Base-by-base conservation (phyloP, 2,113 vertebrate species). In the Notarius lentiginosus region DNA sequence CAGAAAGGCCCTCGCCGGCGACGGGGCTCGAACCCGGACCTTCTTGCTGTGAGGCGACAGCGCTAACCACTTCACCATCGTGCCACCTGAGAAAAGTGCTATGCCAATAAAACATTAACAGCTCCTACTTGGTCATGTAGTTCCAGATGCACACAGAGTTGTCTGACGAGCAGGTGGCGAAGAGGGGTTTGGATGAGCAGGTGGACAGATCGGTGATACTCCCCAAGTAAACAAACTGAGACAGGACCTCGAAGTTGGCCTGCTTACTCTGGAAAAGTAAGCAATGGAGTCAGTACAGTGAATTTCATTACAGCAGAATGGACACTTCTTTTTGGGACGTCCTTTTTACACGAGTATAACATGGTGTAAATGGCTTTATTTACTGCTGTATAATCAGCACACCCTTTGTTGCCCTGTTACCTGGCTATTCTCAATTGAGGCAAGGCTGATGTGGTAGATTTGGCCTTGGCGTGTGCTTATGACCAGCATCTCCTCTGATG, bases 131-230 rank as follows among this genome's bases (percentile, higher is more conserved):
- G 0, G 87, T 96, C 83, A 96, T 95, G 0, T 97, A 99, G 94
- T 98, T 99, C 98, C 98, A 99, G 92, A 99, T 95, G 90, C 95
- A 96, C 51, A 99, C 90, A 4, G 97, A 97, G 91, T 90, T 94
- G 92, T 99, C 98, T 91, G 97, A 87, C 51, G 98, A 98, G 91
- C 97, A 96, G 55, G 97, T 98, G 90, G 97, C 97, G 79, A 97
- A 91, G 56, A 98, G 92, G 1, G 98, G 96, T 91, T 98, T 99
- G 83, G 96, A 95, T 77, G 94, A 90, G 90, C 98, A 99, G 87
- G 93, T 85, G 27, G 96, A 96, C 89, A 99, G 93, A 70, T 97
- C 97, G 2, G 97, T 97, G 91, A 99, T 93, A 1, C 94, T 77
- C 83, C 94, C 95, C 0, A 95, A 97, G 93, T 99, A 98, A 88